Base-by-base conservation (phyloP, 2,797 vertebrate species). In the Nyctalus aviator region DNA sequence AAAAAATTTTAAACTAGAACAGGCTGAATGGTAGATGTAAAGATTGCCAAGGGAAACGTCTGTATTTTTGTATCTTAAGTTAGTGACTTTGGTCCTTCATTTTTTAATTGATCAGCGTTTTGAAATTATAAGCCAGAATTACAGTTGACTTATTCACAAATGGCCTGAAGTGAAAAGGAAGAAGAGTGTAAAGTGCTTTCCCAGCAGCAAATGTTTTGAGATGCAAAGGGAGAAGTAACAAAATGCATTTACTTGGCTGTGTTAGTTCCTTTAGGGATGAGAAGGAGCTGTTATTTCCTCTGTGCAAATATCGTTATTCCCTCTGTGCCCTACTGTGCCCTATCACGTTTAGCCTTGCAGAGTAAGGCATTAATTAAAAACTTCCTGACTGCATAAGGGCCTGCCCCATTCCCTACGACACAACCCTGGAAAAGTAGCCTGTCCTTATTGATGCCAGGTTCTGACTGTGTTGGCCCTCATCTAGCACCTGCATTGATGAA, bases 1-100 rank as follows among this genome's bases (percentile, higher is more conserved):
- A 75, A 92, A 86, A 92, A 17, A 71, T n/a, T 77, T 73, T 50
- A 73, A 69, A 86, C 32, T 23, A 69, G 30, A 87, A 83, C 92
- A 84, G 21, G 15, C 2, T 55, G 25, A 86, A 89, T 53, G 4
- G 14, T 3, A 83, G 15, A 84, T 14, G 10, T 50, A 88, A 81
- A 88, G 32, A 85, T 2, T 50, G 15, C 7, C 37, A 10, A 95
- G 66, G 83, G 48, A 13, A 91, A 83, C 11, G 62, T 89, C 0
- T 23, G 17, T 64, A 69, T 27, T 83, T 93, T 23, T 89, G 14
- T 1, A 35, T 69, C 25, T 64, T 73, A 82, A 83, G 5, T 83
- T 91, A 57, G 64, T 46, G 37, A 15, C 15, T 75, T 6, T 59
- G 9, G 9, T 82, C 25, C 10, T 88, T 93, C 48, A 35, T 35